Percentiles rank a stretch among this genome's conserved stretches.
These are phyloP conservation scores for Sternotherus odoratus DNA, from an alignment of 2,797 vertebrate species.

Conservation along the genomic window DNA sequence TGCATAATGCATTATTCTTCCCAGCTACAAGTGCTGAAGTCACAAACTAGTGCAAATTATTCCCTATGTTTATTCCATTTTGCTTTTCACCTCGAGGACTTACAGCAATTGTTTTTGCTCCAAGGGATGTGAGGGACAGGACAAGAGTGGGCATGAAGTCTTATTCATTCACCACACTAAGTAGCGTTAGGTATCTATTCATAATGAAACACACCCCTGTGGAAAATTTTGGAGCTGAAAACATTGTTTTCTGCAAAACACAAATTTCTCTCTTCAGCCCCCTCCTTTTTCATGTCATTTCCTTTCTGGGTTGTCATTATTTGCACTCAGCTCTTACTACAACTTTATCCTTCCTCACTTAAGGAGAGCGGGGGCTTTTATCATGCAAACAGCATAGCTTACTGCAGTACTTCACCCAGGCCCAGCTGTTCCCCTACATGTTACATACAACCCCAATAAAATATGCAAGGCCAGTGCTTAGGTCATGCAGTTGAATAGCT, in stretches of 20 bases:
- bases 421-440: constrained; percentile 58
- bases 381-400: constrained; percentile 41
- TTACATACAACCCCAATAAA: constrained; percentile 69
- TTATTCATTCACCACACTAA: neutral
- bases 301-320: neutral
- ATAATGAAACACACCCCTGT: neutral
- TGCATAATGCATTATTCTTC: neutral
- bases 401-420: constrained; percentile 46
- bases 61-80: neutral
- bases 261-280: neutral
- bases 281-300: constrained; percentile 12
- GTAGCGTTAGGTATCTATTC: neutral
- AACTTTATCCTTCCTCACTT: constrained; percentile 12
- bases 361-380: neutral
- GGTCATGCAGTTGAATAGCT: constrained; percentile 49
- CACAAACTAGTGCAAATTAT: neutral
- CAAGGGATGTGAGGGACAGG: neutral
- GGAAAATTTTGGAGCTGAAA: neutral
- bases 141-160: neutral
- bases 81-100: neutral
- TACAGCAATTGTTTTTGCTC: neutral
- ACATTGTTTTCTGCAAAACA: neutral
- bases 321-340: neutral
- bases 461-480: constrained; percentile 37
- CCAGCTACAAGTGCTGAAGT: neutral